phyloP scores from a whole-genome alignment of 2,797 vertebrate species.

The Acomys russatus region DNA sequence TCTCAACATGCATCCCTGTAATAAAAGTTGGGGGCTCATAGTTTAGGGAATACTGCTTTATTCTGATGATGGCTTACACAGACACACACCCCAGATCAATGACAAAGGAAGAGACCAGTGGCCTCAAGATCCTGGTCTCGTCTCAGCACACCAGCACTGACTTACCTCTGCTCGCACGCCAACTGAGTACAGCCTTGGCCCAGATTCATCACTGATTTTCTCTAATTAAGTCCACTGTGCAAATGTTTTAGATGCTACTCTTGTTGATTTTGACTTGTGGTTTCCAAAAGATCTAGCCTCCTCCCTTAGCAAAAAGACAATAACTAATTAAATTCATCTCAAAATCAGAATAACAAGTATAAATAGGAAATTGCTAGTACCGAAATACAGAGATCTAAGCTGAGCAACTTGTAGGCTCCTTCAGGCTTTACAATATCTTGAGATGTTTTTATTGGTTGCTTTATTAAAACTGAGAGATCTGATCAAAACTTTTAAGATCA shows the following conservation, averaged over 20 bases:
- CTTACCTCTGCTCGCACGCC: not conserved
- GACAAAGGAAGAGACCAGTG: not conserved
- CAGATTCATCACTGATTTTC: not conserved
- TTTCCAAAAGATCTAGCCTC: not conserved
- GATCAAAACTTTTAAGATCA: not conserved
- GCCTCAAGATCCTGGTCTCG: not conserved
- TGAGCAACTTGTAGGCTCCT: not conserved
- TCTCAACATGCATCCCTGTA: not conserved
- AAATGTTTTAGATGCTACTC: not conserved
- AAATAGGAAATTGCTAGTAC: not conserved
- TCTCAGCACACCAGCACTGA: accelerated
- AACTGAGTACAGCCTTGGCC: not conserved
- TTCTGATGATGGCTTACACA: not conserved
- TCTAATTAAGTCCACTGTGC: not conserved
- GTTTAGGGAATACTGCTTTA: not conserved
- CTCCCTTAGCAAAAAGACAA: not conserved
- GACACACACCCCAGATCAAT: not conserved
- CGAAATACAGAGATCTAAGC: not conserved
- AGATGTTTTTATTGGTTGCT: not conserved
- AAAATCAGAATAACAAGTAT: not conserved
- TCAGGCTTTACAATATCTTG: not conserved
- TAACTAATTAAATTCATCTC: not conserved
- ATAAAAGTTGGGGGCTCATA: not conserved
- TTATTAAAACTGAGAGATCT: not conserved
- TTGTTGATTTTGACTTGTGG: not conserved